Evolutionary conservation across 2,113 vertebrate genomes (phyloP).

Genomic region (Nannobrachium achirus): DNA sequence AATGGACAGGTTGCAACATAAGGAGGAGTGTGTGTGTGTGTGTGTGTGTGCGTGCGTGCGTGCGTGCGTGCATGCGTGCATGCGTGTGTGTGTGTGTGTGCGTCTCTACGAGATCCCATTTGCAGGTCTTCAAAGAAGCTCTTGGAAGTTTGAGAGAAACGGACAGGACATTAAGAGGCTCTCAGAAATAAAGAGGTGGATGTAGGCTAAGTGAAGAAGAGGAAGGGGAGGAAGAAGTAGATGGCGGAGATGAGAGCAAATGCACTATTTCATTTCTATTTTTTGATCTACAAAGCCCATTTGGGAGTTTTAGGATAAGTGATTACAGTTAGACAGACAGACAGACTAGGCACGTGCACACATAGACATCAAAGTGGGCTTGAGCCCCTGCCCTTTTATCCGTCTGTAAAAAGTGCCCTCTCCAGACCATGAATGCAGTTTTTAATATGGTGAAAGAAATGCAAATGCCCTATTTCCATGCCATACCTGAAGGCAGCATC

Average conservation of each 20-base stretch:
- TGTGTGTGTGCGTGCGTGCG: not conserved
- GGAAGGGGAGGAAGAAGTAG: slow-evolving; percentile 51
- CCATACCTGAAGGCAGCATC: too few relatives aligned
- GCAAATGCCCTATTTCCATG: too few relatives aligned
- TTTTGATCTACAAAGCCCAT: slow-evolving; percentile 44
- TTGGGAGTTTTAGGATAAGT: slow-evolving; percentile 32
- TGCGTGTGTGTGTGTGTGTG: slow-evolving; percentile 20
- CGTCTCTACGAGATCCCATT: slow-evolving; percentile 59
- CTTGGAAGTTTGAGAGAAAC: slow-evolving; percentile 79
- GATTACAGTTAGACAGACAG: not conserved
- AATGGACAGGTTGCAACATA: slow-evolving; percentile 63
- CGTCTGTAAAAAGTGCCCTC: too few relatives aligned
- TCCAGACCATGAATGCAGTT: too few relatives aligned
- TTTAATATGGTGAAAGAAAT: too few relatives aligned
- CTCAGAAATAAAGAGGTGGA: slow-evolving; percentile 66
- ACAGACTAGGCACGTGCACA: too few relatives aligned
- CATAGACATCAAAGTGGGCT: too few relatives aligned
- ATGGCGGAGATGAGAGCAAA: slow-evolving; percentile 57
- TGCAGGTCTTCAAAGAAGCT: slow-evolving; percentile 80
- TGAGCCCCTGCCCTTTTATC: too few relatives aligned
- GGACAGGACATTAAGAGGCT: slow-evolving; percentile 82
- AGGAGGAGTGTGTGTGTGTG: slow-evolving; percentile 48
- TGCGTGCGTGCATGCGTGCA: slow-evolving; percentile 4
- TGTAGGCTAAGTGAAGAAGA: slow-evolving; percentile 84
- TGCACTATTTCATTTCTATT: slow-evolving; percentile 63